Base-by-base conservation (phyloP, 2,113 vertebrate genomes). In the Xenus cinereus region DNA sequence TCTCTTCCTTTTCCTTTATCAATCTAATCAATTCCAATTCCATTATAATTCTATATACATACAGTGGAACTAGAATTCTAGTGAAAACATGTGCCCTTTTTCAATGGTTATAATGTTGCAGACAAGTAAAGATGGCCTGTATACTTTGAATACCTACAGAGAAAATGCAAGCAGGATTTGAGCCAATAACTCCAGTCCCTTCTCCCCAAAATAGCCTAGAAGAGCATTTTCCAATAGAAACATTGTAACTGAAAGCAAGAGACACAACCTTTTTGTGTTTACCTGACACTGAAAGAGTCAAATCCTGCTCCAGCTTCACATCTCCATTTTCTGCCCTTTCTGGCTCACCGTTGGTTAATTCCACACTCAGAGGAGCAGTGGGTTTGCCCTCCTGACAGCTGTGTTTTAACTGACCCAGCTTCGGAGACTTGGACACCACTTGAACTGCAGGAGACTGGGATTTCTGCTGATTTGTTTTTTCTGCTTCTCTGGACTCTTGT, bases 401-500 rank as follows among this genome's bases (percentile, higher is more conserved):
- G 23, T 74, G 96, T 89, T 89, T 97, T 37, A 92, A 20, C 43
- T 45, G 97, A 51, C 48, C 90, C 2, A 81, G 69, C 62, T 93
- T 97, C 0, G 99, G 98, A n/a, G 99, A 99, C 21, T 82, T 97
- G 1, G 98, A 84, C 59, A 90, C 76, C 39, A 30, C 90, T 4
- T 94, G 91, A 63, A 97, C 96, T 50, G 97, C 97, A 1, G 98
- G 98, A 59, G 98, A 99, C 11, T 98, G 98, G 2, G 98, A 96
- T 94, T 98, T 98, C 14, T 98, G 98, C 16, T 97, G 98, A 33
- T 93, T 94, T 30, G 96, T 96, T 96, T 98, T 99, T 97, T 99
- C 99, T 73, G 96, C 92, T 84, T 99, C 99, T 97, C 98, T 98
- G 86, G 98, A 98, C 87, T 99, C 99, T 80, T 99, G 98, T 89